Evolutionary conservation across 2,888 invertebrate species (phyloP).

Genomic region (Orthonychiurus folsomi): DNA sequence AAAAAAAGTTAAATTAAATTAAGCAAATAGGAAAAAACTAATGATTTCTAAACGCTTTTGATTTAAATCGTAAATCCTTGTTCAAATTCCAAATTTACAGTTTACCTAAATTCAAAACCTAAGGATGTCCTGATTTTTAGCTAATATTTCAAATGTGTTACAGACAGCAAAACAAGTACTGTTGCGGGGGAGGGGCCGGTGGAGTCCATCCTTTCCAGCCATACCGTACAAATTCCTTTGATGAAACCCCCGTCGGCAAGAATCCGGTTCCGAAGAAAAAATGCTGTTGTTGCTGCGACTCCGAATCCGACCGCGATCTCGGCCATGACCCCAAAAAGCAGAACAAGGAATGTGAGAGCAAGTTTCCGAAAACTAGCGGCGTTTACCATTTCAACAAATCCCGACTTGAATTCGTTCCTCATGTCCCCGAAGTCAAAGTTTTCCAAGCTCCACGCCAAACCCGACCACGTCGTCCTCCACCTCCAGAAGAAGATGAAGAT

Average conservation of each 20-base stretch:
- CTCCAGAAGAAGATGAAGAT: not conserved
- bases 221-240: not conserved
- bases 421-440: not conserved
- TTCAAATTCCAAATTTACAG: too few relatives aligned
- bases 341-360: not conserved
- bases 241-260: conserved; percentile 5
- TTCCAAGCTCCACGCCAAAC: not conserved
- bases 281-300: not conserved
- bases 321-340: not conserved
- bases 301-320: not conserved
- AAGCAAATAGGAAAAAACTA: too few relatives aligned
- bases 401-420: conserved; percentile 10
- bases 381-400: conserved; percentile 22
- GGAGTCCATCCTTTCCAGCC: too few relatives aligned
- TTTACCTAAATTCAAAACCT: too few relatives aligned
- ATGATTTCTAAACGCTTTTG: too few relatives aligned
- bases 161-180: too few relatives aligned
- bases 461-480: not conserved
- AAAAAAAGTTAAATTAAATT: too few relatives aligned
- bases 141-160: too few relatives aligned
- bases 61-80: too few relatives aligned
- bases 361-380: conserved; percentile 17
- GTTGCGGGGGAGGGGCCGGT: too few relatives aligned
- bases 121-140: too few relatives aligned
- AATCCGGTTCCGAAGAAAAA: not conserved